Percentiles rank a stretch among this genome's conserved stretches.
phyloP scores from a whole-genome alignment of 2,888 invertebrate species.

The Trissolcus japonicus region DNA sequence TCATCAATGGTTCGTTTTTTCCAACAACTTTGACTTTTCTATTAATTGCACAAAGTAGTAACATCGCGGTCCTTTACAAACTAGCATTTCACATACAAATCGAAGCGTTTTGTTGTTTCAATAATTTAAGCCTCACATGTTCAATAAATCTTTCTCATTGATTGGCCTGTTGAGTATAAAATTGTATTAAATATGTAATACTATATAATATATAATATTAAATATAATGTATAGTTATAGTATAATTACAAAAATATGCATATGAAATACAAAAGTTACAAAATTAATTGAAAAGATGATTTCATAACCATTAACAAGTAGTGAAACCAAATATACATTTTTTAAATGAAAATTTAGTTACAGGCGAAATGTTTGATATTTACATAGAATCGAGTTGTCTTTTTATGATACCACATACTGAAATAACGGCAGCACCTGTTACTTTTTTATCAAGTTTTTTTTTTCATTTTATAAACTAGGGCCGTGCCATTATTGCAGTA shows the following conservation, averaged over 20 bases:
- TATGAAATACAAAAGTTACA: no score
- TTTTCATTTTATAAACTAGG: constrained; percentile 8
- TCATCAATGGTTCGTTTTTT: not conserved
- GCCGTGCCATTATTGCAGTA: constrained; percentile 3
- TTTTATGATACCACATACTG: not conserved
- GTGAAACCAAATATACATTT: no score
- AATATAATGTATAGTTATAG: no score
- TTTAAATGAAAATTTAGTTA: no score
- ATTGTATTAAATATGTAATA: no score
- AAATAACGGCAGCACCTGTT: constrained; percentile 3
- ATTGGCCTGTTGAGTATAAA: not conserved
- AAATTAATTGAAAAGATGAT: no score
- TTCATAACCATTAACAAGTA: no score
- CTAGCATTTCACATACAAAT: not conserved
- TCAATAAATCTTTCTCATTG: constrained; percentile 2
- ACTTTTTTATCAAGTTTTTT: no score
- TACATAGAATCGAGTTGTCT: no score
- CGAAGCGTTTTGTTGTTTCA: not conserved
- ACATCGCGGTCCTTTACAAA: constrained; percentile 10
- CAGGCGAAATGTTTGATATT: no score
- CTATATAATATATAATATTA: no score
- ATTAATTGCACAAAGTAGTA: constrained; percentile 19
- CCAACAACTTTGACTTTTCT: constrained; percentile 6
- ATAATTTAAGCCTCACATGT: not conserved
- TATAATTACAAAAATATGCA: no score